A percentile compares a stretch with the other conserved stretches of the same genome.
phyloP scores from a whole-genome alignment of 37 sponge, comb jelly and placozoan species.

The Aplysina aerophoba region DNA sequence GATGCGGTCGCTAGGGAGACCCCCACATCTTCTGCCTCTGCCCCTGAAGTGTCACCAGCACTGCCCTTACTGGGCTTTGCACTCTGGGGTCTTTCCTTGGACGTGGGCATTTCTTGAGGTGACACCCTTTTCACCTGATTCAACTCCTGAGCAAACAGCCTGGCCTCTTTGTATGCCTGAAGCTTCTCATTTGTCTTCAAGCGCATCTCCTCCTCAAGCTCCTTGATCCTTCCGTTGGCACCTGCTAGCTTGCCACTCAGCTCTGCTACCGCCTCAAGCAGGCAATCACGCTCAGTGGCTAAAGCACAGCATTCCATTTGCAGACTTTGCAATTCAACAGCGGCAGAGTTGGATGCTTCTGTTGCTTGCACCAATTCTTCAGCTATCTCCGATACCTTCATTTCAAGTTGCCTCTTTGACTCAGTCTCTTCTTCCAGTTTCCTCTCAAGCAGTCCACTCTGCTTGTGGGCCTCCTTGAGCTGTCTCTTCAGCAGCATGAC shows the following conservation, averaged over 20 bases:
- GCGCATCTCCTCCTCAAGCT: neutral
- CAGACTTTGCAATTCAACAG: too few relatives aligned
- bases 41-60: neutral
- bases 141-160: slow-evolving; percentile 1
- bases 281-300: too few relatives aligned
- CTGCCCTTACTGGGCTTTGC: neutral
- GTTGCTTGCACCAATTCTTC: too few relatives aligned
- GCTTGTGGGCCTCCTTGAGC: neutral
- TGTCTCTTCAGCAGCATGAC: slow-evolving; percentile 1
- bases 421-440: neutral
- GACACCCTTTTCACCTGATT: neutral
- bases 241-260: neutral
- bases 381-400: too few relatives aligned
- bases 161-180: slow-evolving; percentile 7
- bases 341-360: too few relatives aligned
- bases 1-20: neutral
- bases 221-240: neutral
- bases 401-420: too few relatives aligned
- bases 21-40: neutral
- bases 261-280: neutral
- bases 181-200: neutral
- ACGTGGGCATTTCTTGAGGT: too few relatives aligned
- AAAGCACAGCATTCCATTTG: neutral
- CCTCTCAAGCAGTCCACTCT: neutral
- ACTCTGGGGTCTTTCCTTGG: neutral